Conservation (phyloP, 2,888 invertebrate species). For the Leucoptera coffeella region DNA sequence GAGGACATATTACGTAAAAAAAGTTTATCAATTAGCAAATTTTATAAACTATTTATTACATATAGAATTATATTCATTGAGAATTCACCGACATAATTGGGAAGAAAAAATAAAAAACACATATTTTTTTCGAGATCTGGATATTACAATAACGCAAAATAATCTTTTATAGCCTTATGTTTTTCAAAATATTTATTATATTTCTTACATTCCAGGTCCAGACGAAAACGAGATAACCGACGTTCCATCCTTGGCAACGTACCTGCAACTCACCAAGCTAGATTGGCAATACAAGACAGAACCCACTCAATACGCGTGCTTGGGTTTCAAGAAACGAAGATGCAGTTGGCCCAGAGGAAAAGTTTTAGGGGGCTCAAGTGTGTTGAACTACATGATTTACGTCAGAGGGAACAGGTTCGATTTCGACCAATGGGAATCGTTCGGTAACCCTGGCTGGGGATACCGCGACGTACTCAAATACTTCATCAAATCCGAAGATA, state of each 20-base stretch:
- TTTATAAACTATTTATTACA: too few species aligned
- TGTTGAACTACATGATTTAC: conserved; percentile 87
- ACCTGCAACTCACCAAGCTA: conserved; percentile 76
- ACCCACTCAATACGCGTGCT: conserved; percentile 71
- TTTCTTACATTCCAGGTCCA: conserved; percentile 54
- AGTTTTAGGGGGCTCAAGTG: conserved; percentile 83
- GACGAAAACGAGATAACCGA: conserved; percentile 86
- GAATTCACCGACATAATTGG: too few species aligned
- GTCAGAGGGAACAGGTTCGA: conserved; percentile 79
- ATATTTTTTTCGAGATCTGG: conserved; percentile 2
- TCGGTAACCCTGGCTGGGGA: conserved; percentile 86
- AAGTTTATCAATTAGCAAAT: too few species aligned
- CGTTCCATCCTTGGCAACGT: conserved; percentile 81
- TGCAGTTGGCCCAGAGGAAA: conserved; percentile 89
- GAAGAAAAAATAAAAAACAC: conserved; percentile 1
- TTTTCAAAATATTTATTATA: conserved; percentile 3
- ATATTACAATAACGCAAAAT: too few species aligned
- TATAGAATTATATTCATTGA: too few species aligned
- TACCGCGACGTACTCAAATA: conserved; percentile 80
- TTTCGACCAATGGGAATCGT: conserved; percentile 82
- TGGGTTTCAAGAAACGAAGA: conserved; percentile 74
- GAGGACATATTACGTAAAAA: too few species aligned
- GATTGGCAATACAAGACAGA: conserved; percentile 91
- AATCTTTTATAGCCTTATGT: conserved; percentile 1
- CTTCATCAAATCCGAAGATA: conserved; percentile 86